These are phyloP conservation scores for Leptinotarsa haldemani DNA, from an alignment of 2,888 invertebrate species.

Conservation along the genomic window DNA sequence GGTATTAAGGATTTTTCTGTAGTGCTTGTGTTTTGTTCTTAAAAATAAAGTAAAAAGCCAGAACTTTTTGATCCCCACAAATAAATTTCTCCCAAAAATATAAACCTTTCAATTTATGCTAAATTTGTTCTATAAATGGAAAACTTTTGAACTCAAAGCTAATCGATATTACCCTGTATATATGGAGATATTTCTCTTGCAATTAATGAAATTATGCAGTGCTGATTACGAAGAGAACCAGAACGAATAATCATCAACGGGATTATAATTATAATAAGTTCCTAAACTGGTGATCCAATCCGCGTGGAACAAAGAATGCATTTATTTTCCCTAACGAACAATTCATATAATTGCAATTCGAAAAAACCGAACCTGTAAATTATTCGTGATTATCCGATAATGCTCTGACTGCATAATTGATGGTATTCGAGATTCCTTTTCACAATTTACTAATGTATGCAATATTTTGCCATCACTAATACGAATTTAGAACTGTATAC, in stretches of 20 bases:
- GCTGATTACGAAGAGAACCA: constrained; percentile 1
- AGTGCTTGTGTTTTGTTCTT: too few relatives aligned
- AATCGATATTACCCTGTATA: background rate
- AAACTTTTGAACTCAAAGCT: background rate
- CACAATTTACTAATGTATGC: too few relatives aligned
- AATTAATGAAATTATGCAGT: background rate
- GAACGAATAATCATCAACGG: constrained; percentile 7
- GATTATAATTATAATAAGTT: constrained; percentile 17
- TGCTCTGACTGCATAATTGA: background rate
- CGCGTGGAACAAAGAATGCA: constrained; percentile 3
- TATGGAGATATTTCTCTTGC: background rate
- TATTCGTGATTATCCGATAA: constrained; percentile 10
- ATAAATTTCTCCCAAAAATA: too few relatives aligned
- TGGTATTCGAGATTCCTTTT: background rate
- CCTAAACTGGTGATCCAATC: constrained; percentile 10
- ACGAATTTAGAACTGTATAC: too few relatives aligned
- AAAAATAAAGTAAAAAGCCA: too few relatives aligned
- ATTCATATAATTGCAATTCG: background rate
- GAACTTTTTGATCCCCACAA: too few relatives aligned
- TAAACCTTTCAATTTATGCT: too few relatives aligned
- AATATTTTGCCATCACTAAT: too few relatives aligned
- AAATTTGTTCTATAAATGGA: background rate
- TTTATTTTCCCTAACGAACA: constrained; percentile 13
- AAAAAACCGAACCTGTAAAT: constrained; percentile 4
- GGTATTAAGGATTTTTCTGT: too few relatives aligned